These are phyloP conservation scores for Bubalus kerabau DNA, from an alignment of 2,113 vertebrate species.

Conservation along the genomic window DNA sequence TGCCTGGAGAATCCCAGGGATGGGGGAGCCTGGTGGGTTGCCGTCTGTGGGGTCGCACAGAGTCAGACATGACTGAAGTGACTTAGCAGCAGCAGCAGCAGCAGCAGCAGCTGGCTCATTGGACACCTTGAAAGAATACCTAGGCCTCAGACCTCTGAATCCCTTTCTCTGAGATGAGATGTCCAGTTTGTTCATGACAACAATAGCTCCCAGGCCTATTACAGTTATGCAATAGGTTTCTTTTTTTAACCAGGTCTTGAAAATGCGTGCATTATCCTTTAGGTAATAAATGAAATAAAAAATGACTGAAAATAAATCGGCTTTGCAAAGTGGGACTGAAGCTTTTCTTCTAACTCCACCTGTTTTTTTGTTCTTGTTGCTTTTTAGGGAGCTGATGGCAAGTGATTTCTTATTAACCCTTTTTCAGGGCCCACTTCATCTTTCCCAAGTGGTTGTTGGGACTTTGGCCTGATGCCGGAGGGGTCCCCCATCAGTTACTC, in stretches of 20 bases:
- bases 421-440: background rate
- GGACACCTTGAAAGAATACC: background rate
- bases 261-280: conserved; percentile 66
- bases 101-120: background rate
- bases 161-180: background rate
- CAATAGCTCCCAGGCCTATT: conserved; percentile 49
- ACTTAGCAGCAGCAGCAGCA: too few species aligned
- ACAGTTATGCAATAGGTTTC: conserved; percentile 61
- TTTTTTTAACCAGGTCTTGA: conserved; percentile 60
- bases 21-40: too few species aligned
- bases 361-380: background rate
- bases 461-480: background rate
- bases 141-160: background rate
- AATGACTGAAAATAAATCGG: conserved; percentile 52
- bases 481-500: background rate
- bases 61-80: too few species aligned
- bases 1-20: too few species aligned
- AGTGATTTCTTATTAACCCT: conserved; percentile 6
- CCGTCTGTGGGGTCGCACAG: too few species aligned
- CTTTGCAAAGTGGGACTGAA: conserved; percentile 34
- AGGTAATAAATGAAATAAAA: conserved; percentile 65
- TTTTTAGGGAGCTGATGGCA: conserved; percentile 6
- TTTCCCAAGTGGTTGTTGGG: background rate
- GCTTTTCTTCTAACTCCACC: background rate
- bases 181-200: conserved; percentile 31